phyloP scores from a whole-genome alignment of 2,113 vertebrate genomes.

The Natator depressus region DNA sequence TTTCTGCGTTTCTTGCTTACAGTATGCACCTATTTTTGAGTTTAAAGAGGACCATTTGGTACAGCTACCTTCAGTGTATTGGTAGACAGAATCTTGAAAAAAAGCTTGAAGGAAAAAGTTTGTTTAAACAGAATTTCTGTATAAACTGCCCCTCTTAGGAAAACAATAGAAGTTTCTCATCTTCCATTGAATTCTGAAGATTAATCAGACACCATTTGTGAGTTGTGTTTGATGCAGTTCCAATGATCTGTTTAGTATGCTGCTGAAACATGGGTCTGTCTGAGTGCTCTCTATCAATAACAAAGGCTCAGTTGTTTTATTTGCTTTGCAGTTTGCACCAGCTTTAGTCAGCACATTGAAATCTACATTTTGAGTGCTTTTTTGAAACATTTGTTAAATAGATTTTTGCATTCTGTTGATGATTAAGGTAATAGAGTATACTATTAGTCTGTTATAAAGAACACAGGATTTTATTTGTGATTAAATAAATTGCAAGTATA shows the following conservation, averaged over 20 bases:
- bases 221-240: not conserved
- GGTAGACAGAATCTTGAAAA: not conserved
- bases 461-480: constrained; percentile 17
- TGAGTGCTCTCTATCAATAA: constrained; percentile 47
- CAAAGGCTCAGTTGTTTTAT: constrained; percentile 66
- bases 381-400: constrained; percentile 50
- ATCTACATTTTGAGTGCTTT: constrained; percentile 65
- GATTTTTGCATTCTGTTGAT: constrained; percentile 46
- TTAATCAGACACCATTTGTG: not conserved
- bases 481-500: constrained; percentile 29
- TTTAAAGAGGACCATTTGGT: not conserved
- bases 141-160: not conserved
- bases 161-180: not conserved
- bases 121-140: not conserved
- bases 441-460: constrained; percentile 9
- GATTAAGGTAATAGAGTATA: constrained; percentile 29
- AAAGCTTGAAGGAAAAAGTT: not conserved
- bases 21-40: not conserved
- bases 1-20: fast-evolving
- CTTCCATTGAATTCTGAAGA: not conserved
- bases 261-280: constrained; percentile 8
- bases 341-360: constrained; percentile 60
- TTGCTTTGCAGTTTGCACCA: constrained; percentile 38
- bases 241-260: constrained; percentile 62
- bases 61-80: fast-evolving